These are phyloP conservation scores for Arbacia lixula DNA, from an alignment of 53 echinoderm and acorn worm species.

Conservation along the genomic window DNA sequence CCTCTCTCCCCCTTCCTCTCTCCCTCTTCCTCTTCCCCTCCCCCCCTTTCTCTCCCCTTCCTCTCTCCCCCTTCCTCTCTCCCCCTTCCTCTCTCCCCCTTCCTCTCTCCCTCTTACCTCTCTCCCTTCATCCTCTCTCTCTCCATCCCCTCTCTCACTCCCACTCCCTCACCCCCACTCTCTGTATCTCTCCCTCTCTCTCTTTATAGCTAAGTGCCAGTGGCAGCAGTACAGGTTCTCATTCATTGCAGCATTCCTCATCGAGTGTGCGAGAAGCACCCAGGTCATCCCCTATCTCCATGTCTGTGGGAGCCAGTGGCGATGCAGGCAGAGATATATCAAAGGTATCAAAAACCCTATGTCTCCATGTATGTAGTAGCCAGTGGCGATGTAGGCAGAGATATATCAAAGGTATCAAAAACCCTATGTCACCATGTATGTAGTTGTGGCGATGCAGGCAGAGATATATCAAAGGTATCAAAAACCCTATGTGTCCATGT, in stretches of 20 bases:
- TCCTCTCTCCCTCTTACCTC: background rate
- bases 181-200: background rate
- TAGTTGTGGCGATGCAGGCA: too few species aligned
- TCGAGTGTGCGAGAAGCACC: slow-evolving; percentile 3
- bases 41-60: too few species aligned
- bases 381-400: too few species aligned
- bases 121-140: background rate
- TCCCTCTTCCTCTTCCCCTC: too few species aligned
- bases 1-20: too few species aligned
- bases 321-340: slow-evolving; percentile 12
- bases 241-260: slow-evolving; percentile 32
- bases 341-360: background rate
- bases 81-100: too few species aligned
- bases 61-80: too few species aligned
- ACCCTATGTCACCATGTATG: too few species aligned
- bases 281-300: slow-evolving; percentile 30
- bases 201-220: slow-evolving; percentile 14
- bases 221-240: slow-evolving; percentile 33
- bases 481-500: too few species aligned
- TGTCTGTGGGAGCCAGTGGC: slow-evolving; percentile 36
- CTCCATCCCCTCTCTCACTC: background rate
- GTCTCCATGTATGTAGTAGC: too few species aligned
- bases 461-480: too few species aligned
- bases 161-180: background rate
- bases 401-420: too few species aligned